Percentiles rank a stretch among this genome's conserved stretches.
Evolutionary conservation across 2,113 vertebrate genomes (phyloP).

Genomic region (Poecilia latipinna): DNA sequence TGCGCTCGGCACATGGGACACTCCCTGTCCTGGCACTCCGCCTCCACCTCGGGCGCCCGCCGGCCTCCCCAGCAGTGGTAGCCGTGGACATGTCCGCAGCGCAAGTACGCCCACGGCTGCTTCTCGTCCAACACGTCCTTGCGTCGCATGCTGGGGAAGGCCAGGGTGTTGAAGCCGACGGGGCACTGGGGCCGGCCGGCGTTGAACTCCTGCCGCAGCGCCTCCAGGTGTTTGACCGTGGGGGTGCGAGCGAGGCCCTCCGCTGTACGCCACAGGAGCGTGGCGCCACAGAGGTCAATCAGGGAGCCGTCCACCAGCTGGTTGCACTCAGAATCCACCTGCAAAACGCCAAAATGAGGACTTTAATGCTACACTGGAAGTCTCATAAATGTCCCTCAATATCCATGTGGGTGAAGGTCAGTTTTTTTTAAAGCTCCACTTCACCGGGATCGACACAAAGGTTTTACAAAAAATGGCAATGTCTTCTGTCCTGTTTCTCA

Average conservation of each 20-base stretch:
- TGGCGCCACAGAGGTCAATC: slow-evolving; percentile 93
- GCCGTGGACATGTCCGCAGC: slow-evolving; percentile 93
- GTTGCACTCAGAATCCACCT: slow-evolving; percentile 92
- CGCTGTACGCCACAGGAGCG: slow-evolving; percentile 92
- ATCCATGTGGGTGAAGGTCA: no score
- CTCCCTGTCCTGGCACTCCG: slow-evolving; percentile 86
- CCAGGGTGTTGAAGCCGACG: slow-evolving; percentile 93
- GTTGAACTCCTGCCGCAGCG: slow-evolving; percentile 91
- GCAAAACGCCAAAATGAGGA: slow-evolving; percentile 4
- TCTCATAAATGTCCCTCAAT: no score
- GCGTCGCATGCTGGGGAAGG: slow-evolving; percentile 92
- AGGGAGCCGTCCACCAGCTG: slow-evolving; percentile 92
- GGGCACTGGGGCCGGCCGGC: slow-evolving; percentile 94
- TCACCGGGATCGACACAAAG: no score
- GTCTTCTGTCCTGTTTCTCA: no score
- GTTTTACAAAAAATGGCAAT: no score
- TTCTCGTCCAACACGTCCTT: slow-evolving; percentile 88
- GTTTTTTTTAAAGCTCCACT: no score
- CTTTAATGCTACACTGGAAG: no score
- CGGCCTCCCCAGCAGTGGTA: slow-evolving; percentile 91
- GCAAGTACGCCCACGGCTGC: slow-evolving; percentile 95
- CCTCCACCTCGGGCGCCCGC: slow-evolving; percentile 26
- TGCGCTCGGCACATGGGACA: slow-evolving; percentile 94
- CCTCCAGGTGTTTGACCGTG: slow-evolving; percentile 91
- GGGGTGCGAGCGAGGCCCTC: slow-evolving; percentile 90